Evolutionary conservation across 2,888 invertebrate genomes (phyloP), one percentile per base, ranked within the genome.

Genomic region (Balanococcus diminutus): DNA sequence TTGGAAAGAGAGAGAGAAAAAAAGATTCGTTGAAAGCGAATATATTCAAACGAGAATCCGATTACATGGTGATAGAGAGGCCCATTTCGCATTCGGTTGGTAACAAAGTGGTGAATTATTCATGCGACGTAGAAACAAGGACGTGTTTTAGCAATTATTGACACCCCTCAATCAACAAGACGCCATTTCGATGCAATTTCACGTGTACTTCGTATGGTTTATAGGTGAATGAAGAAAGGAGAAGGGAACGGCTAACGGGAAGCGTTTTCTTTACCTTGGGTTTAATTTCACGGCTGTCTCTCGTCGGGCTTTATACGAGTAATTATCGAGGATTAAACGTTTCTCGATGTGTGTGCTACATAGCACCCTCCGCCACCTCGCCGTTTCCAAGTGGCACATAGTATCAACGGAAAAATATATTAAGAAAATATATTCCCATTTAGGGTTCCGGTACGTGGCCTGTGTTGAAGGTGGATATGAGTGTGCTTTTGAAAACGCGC

Each of bases 81-180:
- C 82, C 32, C 82, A 28, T 82, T 75, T 85, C 79, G 85, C 82
- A 51, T 84, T 85, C 79, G 75, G 36, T 84, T 67, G 39, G 28
- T 8, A 67, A 79, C 79, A 85, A 85, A 85, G 25, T 42, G 42
- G 75, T 85, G 85, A 85, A 85, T 85, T 85, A 85, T 85, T 85
- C 85, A 85, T 85, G 46, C 42, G 72, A 85, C 51, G 79, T 75
- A 9, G 75, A 85, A 85, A 75, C 79, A 75, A 85, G 75, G 75
- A 85, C 85, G 85, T 79, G 79, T 85, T 85, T 84, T 79, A 85
- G 75, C 85, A 85, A 85, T 85, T 85, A 85, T 46, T 85, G 79
- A 75, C 85, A 85, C 85, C 85, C 85, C 85, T 85, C 85, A 85
- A 85, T 85, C 85, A 85, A 85, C 75, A 85, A 85, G 79, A 85